phyloP scores from a whole-genome alignment of 2,888 invertebrate species.

The Drosophila dives region DNA sequence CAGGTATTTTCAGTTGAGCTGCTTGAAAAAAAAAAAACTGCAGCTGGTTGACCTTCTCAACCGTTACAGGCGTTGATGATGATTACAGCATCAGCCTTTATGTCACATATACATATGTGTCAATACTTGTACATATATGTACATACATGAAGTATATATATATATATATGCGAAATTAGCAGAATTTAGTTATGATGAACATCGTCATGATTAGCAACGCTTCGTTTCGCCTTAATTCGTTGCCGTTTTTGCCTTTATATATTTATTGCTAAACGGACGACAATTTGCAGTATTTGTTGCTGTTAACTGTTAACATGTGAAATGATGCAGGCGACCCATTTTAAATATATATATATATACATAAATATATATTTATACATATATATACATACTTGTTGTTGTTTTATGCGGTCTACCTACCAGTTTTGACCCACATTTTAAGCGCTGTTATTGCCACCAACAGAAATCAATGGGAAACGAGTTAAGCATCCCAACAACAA shows the following conservation, averaged over 20 bases:
- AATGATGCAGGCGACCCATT: constrained; percentile 56
- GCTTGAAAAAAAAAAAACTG: constrained; percentile 38
- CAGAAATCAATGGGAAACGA: constrained; percentile 58
- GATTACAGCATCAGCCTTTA: constrained; percentile 68
- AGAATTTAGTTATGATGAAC: constrained; percentile 48
- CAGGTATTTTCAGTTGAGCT: constrained; percentile 36
- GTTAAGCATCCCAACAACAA: constrained; percentile 56
- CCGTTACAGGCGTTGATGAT: constrained; percentile 62
- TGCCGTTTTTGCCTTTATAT: constrained; percentile 50
- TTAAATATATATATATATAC: not conserved
- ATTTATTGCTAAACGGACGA: constrained; percentile 61
- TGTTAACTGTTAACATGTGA: constrained; percentile 70
- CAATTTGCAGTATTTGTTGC: constrained; percentile 46
- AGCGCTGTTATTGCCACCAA: constrained; percentile 32
- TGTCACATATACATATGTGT: constrained; percentile 51
- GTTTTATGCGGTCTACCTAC: constrained; percentile 52
- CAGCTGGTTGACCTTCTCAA: constrained; percentile 77
- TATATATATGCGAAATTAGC: constrained; percentile 36
- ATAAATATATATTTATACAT: not conserved
- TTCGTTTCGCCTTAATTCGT: constrained; percentile 47
- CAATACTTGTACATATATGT: constrained; percentile 30
- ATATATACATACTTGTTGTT: constrained; percentile 10
- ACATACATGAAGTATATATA: not conserved
- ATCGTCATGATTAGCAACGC: constrained; percentile 50
- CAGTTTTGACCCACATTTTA: constrained; percentile 73